Conservation (phyloP, 2,113 vertebrate genomes). For the Xenus cinereus region DNA sequence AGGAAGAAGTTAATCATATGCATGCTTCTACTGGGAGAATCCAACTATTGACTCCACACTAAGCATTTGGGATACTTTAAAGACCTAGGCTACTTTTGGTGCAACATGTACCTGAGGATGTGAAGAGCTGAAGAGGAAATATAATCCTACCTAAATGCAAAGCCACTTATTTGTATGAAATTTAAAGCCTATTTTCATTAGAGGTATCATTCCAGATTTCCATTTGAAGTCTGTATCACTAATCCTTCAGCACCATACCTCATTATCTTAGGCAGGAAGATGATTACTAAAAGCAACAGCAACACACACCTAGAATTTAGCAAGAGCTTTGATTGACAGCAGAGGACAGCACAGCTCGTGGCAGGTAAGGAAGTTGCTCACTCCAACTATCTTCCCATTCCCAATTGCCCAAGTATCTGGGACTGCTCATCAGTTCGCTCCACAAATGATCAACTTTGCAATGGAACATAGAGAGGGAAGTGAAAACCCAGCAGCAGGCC, state of each 20-base stretch:
- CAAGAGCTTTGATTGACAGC: not conserved
- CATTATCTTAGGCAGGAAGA: not conserved
- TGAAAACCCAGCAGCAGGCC: not conserved
- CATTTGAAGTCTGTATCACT: not conserved
- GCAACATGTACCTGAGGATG: not conserved
- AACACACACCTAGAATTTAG: not conserved
- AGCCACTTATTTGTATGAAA: not conserved
- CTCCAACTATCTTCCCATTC: not conserved
- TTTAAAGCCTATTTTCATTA: not conserved
- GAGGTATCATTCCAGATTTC: not conserved
- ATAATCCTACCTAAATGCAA: not conserved
- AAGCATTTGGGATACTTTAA: not conserved
- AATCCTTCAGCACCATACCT: not conserved
- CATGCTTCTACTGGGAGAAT: not conserved
- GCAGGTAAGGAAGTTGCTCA: not conserved
- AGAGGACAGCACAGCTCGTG: not conserved
- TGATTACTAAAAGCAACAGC: not conserved
- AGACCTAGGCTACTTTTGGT: not conserved
- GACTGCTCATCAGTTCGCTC: not conserved
- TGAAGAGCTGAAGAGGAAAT: not conserved
- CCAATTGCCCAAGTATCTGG: not conserved
- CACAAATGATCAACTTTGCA: not conserved
- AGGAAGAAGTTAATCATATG: not conserved
- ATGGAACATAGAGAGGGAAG: not conserved
- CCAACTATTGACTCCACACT: not conserved